phyloP scores from a whole-genome alignment of 2,797 vertebrate genomes.

The Hippocampus kuda region DNA sequence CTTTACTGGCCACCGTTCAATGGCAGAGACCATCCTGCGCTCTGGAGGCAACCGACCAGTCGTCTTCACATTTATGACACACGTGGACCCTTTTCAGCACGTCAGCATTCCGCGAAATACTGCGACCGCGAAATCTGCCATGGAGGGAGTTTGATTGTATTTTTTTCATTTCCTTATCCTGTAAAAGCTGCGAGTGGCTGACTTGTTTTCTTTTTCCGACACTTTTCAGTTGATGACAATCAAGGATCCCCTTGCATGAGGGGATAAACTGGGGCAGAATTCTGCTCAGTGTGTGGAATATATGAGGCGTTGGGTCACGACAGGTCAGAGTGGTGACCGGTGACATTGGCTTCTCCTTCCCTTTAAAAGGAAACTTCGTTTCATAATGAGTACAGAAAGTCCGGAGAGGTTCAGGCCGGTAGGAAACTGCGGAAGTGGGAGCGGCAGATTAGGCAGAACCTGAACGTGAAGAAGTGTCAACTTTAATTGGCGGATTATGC shows the following conservation, averaged over 20 bases:
- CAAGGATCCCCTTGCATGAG: not conserved
- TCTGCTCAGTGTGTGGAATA: conserved; percentile 12
- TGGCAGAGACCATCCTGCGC: too few relatives aligned
- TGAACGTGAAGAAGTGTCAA: conserved; percentile 24
- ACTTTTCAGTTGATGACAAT: not conserved
- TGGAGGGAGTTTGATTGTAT: too few relatives aligned
- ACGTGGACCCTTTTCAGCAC: not conserved
- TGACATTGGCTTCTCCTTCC: conserved; percentile 15
- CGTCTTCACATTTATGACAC: too few relatives aligned
- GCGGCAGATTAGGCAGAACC: not conserved
- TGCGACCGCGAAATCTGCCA: too few relatives aligned
- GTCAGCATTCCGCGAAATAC: too few relatives aligned
- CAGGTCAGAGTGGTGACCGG: conserved; percentile 14
- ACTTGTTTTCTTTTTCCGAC: conserved; percentile 5
- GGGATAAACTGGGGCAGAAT: conserved; percentile 5
- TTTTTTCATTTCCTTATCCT: too few relatives aligned
- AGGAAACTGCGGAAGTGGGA: not conserved
- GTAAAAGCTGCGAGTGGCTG: not conserved
- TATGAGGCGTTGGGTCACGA: conserved; percentile 19
- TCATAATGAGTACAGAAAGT: conserved; percentile 27
- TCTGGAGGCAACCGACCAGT: too few relatives aligned
- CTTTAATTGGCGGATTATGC: conserved; percentile 20
- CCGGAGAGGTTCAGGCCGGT: conserved; percentile 9
- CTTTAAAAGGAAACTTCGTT: conserved; percentile 22
- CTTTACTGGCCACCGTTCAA: too few relatives aligned